A percentile compares a stretch with the other conserved stretches of the same genome.
Conservation (phyloP, 2,888 invertebrate species). For the Geophilus truncorum region DNA sequence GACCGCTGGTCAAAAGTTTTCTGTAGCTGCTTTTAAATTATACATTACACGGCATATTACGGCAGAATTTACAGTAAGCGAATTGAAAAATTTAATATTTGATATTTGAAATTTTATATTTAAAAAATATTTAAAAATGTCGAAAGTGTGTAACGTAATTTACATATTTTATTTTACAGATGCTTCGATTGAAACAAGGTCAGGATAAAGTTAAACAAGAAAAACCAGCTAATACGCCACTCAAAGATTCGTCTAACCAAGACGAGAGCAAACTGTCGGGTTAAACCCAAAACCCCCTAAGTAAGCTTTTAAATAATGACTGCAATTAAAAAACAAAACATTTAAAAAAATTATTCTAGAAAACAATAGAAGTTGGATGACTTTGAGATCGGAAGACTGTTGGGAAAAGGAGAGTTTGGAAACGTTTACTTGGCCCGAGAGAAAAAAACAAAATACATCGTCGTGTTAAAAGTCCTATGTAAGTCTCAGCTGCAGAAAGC, state of each 20-base stretch:
- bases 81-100: too few species aligned
- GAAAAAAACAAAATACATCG: slow-evolving; percentile 62
- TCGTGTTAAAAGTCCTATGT: slow-evolving; percentile 75
- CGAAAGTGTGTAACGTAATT: too few species aligned
- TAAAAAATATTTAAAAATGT: background rate
- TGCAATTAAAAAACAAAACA: background rate
- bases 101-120: too few species aligned
- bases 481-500: slow-evolving; percentile 82
- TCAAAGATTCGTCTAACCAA: background rate
- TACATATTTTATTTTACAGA: background rate
- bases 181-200: background rate
- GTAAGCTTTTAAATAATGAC: background rate
- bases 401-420: slow-evolving; percentile 96
- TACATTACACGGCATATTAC: too few species aligned
- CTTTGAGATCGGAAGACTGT: slow-evolving; percentile 86
- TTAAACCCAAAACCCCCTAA: background rate
- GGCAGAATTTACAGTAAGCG: too few species aligned
- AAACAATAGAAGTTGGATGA: slow-evolving; percentile 70
- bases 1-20: too few species aligned
- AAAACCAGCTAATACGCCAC: too few species aligned
- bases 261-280: too few species aligned
- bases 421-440: slow-evolving; percentile 93
- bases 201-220: too few species aligned
- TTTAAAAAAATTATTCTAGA: slow-evolving; percentile 39
- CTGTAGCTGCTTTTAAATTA: too few species aligned